Base-by-base conservation (phyloP, 2,888 invertebrate genomes). In the Ariolimax columbianus region DNA sequence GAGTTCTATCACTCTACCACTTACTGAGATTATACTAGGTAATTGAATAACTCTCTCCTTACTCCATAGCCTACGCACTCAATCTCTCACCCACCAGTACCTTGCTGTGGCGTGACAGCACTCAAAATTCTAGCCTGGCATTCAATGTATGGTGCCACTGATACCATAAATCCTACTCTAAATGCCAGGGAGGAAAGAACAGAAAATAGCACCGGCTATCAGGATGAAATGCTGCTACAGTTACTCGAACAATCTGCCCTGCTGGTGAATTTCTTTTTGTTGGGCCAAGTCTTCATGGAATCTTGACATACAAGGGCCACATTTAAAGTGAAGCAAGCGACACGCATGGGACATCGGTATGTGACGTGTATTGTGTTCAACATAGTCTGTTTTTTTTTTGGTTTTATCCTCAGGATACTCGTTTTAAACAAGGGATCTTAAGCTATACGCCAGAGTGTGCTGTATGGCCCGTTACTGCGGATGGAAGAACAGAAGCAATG, bases 151-250 rank as follows among this genome's bases (percentile, higher is more conserved):
- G 43, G 43, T 43, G 75, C 17, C 47, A 6, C 11, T 19, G 1
- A 30, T 51, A 75, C n/a, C 6, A 75, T 6, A 75, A 75, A 47
- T 75, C n/a, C 77, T 55, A 77, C 77, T 77, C 77, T 59, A 77
- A 77, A 77, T 77, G 59, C 77, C 77, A 77, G 33, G 19, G 55
- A 47, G 36, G 59, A 38, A 6, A 55, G 55, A 59, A 14, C 6
- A 59, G 36, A 77, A 19, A 55, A 36, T 55, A 77, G 55, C 33
- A 77, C 23, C 77, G 59, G 77, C 59, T 77, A 23, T 55, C 55
- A 59, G 59, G 59, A 17, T 77, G 77, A 51, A 77, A 59, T 77
- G 36, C 33, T 55, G 3, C 77, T 55, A 47, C 47, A 23, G 30
- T 7, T 14, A 70, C 38, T 3, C 17, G n/a, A 3, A 70, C 0